phyloP scores from a whole-genome alignment of 2,888 invertebrate species.

The Ochropacha duplaris region DNA sequence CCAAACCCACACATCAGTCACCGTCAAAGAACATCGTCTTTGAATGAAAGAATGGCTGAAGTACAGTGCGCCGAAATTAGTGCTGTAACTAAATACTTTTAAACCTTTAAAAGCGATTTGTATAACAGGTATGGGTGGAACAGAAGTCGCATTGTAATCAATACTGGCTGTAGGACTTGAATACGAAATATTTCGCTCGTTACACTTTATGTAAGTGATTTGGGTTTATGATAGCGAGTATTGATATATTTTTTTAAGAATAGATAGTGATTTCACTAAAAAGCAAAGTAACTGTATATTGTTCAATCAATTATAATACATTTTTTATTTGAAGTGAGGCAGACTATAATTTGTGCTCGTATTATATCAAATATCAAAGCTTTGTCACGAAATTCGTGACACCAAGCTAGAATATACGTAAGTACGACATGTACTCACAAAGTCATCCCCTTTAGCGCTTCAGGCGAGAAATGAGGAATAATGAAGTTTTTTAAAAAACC shows the following conservation, averaged over 20 bases:
- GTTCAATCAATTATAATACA: too few species aligned
- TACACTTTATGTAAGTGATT: neutral
- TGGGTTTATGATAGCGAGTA: neutral
- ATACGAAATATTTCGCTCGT: neutral
- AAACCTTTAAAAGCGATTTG: neutral
- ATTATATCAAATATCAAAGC: neutral
- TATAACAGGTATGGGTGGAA: neutral
- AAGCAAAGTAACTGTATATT: too few species aligned
- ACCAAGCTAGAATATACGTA: neutral
- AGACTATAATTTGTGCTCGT: neutral
- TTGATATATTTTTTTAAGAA: neutral
- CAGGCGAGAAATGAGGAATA: neutral
- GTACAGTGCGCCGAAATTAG: constrained; percentile 11
- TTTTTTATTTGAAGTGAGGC: too few species aligned
- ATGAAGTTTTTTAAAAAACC: neutral
- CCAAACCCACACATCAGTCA: too few species aligned
- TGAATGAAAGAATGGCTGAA: too few species aligned
- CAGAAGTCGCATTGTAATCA: neutral
- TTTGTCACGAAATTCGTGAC: neutral
- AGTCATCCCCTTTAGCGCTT: neutral
- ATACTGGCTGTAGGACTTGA: neutral
- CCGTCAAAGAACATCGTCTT: too few species aligned
- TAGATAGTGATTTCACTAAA: too few species aligned
- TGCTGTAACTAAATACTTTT: neutral
- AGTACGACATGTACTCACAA: neutral